Evolutionary conservation across 2,113 vertebrate genomes (phyloP), one percentile per base, ranked within the genome.

Genomic region (Hypanus sabinus): DNA sequence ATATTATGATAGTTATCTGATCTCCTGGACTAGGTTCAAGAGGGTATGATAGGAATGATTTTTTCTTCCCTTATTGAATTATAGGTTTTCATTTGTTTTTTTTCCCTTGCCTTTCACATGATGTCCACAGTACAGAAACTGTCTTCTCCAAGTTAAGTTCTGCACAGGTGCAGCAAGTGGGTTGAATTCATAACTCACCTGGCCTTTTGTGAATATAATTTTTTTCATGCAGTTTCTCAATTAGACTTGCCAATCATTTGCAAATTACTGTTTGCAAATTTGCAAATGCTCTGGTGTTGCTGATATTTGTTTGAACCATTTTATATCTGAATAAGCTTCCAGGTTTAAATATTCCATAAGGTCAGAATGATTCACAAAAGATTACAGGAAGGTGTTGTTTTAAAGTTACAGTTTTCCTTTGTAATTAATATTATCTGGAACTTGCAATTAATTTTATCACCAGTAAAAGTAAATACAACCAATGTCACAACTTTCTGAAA

Each of bases 401-500:
- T 88, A 62, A 88, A 88, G 57, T 30, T 9, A 27, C 83, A 16
- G 83, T 62, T 88, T 85, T 85, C 22, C 20, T 85, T 57, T 85
- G 81, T 85, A 62, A 88, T n/a, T 5, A 88, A 88, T 88, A 4
- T 12, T n/a, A 30, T n/a, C 30, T 62, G 27, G 30, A 88, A 88
- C 62, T 88, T 88, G 10, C 57, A 33, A 27, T 62, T 88, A 57
- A 62, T 62, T 88, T 88, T 88, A 60, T 24, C 57, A 16, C 57
- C 5, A 62, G 83, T 88, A 92, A 92, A 80, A 92, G 70, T 92
- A 92, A 92, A 36, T 38, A 68, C n/a, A 38, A 12, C 18, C 30
- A 70, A 65, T 70, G n/a, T 33, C 10, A 92, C 33, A 38, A 18
- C 33, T 70, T 70, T 92, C 33, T 36, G 12, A 36, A 65, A 38